Percentiles rank a stretch among this genome's conserved stretches.
Conservation (phyloP, 2,797 vertebrate species). For the Peromyscus nudipes region DNA sequence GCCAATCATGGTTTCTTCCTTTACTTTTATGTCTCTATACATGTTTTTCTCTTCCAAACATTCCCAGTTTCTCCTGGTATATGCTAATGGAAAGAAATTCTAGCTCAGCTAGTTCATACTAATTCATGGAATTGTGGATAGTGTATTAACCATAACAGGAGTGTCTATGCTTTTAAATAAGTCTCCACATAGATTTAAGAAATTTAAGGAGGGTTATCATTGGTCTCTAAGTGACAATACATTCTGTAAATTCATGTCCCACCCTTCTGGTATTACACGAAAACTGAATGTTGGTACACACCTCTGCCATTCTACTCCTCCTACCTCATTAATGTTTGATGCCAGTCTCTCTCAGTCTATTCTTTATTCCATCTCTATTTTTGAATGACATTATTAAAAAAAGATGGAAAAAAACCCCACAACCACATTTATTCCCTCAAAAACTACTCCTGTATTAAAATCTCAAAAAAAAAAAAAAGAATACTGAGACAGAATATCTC, state of each 20-base stretch:
- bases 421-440: neutral
- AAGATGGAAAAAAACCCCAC: too few relatives aligned
- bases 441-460: neutral
- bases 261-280: neutral
- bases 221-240: neutral
- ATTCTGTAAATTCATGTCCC: neutral
- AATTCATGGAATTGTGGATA: neutral
- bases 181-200: neutral
- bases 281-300: neutral
- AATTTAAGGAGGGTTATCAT: neutral
- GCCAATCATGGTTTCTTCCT: neutral
- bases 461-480: neutral
- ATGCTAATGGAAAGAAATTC: neutral
- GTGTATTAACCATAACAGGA: neutral
- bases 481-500: neutral
- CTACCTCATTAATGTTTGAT: neutral
- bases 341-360: neutral
- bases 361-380: neutral
- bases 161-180: neutral
- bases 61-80: neutral
- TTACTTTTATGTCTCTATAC: neutral
- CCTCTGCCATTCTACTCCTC: neutral
- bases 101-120: neutral
- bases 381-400: neutral
- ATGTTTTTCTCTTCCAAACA: neutral